Evolutionary conservation across 2,888 invertebrate species (phyloP), one percentile per base, ranked within the genome.

Genomic region (Ochlodes sylvanus): DNA sequence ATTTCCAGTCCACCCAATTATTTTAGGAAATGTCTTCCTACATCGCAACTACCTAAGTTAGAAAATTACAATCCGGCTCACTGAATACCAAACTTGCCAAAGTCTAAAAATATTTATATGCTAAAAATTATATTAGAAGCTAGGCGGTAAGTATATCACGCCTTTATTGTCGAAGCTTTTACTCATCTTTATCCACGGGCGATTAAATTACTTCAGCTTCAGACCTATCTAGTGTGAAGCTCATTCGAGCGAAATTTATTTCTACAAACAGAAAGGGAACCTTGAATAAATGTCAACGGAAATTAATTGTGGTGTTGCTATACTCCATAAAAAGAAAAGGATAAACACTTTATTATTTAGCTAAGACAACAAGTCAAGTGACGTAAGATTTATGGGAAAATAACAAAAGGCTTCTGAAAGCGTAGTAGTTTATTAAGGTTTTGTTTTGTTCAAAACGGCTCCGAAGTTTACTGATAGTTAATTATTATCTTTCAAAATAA

Each of bases 341-440:
- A 61, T 21, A 1, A 47, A 67, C 44, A 42, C 15, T 66, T 61
- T 55, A 55, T 68, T 62, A 50, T 56, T 67, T 50, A 56, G 38
- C 21, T 19, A n/a, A 58, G 65, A 65, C 65, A 65, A 6, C 61
- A 32, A 66, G 55, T 55, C 62, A 56, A 55, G 55, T 62, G 61
- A 47, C 44, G 27, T 56, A n/a, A 67, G 55, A 62, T 67, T 67
- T 61, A 67, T 67, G 67, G 67, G 44, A 61, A 34, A 44, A 41
- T 47, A 68, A 67, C 66, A 66, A 68, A 68, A 68, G 61, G 67
- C 67, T 68, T 68, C 67, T 68, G 67, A 68, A 68, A 68, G 44
- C 38, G 34, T 47, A 19, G 34, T 50, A 52, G 15, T 47, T 65
- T 52, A 50, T 65, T 64, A 38, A 21, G 34, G 54, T 21, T 63